phyloP scores from a whole-genome alignment of 2,113 vertebrate species.

The Micromys minutus region DNA sequence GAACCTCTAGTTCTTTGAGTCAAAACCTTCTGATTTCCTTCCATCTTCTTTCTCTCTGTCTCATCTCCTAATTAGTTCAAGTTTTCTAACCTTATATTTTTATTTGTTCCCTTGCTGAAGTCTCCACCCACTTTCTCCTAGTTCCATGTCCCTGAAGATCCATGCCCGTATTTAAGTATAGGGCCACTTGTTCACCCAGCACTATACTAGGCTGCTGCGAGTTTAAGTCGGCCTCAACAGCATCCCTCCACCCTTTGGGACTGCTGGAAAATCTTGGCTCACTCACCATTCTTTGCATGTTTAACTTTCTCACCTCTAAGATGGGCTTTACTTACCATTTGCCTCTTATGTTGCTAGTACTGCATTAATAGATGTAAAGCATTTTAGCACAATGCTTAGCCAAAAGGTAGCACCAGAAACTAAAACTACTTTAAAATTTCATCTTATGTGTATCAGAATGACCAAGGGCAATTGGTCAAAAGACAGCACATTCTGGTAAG shows the following conservation, averaged over 20 bases:
- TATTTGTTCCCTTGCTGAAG: not conserved
- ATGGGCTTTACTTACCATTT: not conserved
- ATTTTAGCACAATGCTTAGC: not conserved
- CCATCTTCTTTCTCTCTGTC: not conserved
- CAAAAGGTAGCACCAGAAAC: not conserved
- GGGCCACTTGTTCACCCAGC: not conserved
- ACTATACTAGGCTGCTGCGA: not conserved
- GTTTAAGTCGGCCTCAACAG: not conserved
- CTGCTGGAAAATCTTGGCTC: not conserved
- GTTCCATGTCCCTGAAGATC: not conserved
- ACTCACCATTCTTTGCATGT: fast-evolving
- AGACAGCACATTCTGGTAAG: not conserved
- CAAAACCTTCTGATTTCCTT: not conserved
- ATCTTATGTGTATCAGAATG: not conserved
- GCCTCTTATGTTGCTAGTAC: not conserved
- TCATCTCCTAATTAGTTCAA: not conserved
- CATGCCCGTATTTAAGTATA: not conserved
- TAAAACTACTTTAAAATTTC: not conserved
- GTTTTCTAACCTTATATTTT: not conserved
- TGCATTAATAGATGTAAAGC: not conserved
- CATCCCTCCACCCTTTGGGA: too few relatives aligned
- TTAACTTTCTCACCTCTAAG: not conserved
- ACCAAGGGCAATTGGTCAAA: not conserved
- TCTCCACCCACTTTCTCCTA: not conserved
- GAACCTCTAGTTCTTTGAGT: not conserved